Evolutionary conservation across 2,888 invertebrate genomes (phyloP).

Genomic region (Heteropelma amictum): DNA sequence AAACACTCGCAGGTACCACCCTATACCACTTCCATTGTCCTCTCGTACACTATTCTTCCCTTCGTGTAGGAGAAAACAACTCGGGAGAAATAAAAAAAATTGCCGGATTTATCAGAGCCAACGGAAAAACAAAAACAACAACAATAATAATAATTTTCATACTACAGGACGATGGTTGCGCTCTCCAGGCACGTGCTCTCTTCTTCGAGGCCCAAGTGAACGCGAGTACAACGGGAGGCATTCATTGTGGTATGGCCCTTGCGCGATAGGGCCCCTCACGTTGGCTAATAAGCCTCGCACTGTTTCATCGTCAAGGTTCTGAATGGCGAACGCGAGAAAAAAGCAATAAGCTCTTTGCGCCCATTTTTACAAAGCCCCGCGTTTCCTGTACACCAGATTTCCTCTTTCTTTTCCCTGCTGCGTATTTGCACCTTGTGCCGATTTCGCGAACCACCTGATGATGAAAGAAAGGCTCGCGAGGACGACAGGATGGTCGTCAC

Average conservation of each 20-base stretch:
- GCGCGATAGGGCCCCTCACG: slow-evolving; percentile 6
- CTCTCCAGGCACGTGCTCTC: slow-evolving; percentile 27
- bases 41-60: slow-evolving; percentile 25
- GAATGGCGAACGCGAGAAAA: not conserved
- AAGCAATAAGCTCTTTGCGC: not conserved
- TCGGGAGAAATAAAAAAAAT: not conserved
- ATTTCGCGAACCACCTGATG: not conserved
- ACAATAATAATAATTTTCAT: not conserved
- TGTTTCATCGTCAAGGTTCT: slow-evolving; percentile 57
- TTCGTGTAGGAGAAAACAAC: slow-evolving; percentile 41
- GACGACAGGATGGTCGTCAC: not conserved
- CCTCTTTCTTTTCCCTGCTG: not conserved
- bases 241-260: slow-evolving; percentile 47
- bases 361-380: not conserved
- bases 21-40: slow-evolving; percentile 46
- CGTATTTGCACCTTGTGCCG: not conserved
- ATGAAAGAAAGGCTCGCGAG: not conserved
- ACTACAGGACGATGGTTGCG: not conserved
- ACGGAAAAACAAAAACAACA: slow-evolving; percentile 1
- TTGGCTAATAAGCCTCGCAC: slow-evolving; percentile 59
- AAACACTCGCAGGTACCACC: slow-evolving; percentile 48
- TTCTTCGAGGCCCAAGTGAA: not conserved
- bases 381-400: not conserved
- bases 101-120: not conserved
- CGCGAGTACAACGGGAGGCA: slow-evolving; percentile 56